Base-by-base conservation (phyloP, 1,140 invertebrate species). In the Saccostrea glomerata region DNA sequence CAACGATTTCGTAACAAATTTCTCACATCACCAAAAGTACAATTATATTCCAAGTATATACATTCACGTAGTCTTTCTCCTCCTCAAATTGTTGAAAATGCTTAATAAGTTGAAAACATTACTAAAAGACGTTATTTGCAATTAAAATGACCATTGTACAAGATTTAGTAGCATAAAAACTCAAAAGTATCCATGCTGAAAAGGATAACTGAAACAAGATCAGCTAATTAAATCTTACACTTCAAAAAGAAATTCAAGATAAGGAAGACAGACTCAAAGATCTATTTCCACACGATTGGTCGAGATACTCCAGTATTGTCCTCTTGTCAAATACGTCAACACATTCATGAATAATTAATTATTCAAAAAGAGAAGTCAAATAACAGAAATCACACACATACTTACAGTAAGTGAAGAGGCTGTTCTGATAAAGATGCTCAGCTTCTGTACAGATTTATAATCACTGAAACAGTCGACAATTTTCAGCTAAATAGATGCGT, bases 351-450 rank as follows among this genome's bases (percentile, higher is more conserved):
- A 36, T 77, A 77, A 77, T 77, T 77, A 77, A 63, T 63, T 36
- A 77, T 12, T 40, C 25, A 77, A 77, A 77, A 77, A 30, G 12
- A 36, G 30, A 77, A 77, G 25, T 77, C 70, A 77, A 40, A 30
- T 77, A 77, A 77, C 30, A 77, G 70, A 77, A 77, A 77, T 77
- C 70, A 77, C 70, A 77, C 70, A 77, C 70, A 77, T 77, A 77
- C 70, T 77, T 77, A 77, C 70, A 77, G 70, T 77, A 77, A 63
- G 70, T 77, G 70, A 77, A 30, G 70, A 77, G 70, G 70, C 70
- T 77, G 70, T 36, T 77, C 70, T 77, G 70, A 77, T 77, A 77
- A 47, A 77, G 70, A 77, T 25, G 70, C 25, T 77, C 70, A 36
- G 70, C 70, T 77, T 36, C 70, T 25, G 70, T 77, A 77, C 70